Conservation (phyloP, 2,888 invertebrate species). For the Rapana venosa region DNA sequence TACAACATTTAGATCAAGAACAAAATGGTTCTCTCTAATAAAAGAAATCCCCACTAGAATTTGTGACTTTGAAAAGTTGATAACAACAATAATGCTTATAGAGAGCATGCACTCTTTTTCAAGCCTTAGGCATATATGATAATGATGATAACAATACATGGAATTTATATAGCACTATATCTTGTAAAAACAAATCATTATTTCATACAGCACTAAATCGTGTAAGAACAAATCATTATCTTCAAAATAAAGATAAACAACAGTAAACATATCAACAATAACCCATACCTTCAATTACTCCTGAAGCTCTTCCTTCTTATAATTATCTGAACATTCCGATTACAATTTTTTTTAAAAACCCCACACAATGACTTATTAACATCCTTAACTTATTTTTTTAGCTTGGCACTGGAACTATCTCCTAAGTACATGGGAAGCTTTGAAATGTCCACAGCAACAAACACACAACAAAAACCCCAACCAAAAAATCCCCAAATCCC, state of each 20-base stretch:
- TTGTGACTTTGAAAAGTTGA: neutral
- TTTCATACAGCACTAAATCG: too few species aligned
- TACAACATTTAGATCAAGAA: too few species aligned
- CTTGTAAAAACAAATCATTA: too few species aligned
- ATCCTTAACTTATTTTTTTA: neutral
- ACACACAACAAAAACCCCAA: neutral
- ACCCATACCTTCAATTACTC: neutral
- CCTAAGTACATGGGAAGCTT: neutral
- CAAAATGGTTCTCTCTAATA: too few species aligned
- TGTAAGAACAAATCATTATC: too few species aligned
- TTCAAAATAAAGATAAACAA: too few species aligned
- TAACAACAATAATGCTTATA: neutral
- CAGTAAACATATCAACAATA: neutral
- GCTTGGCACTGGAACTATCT: neutral
- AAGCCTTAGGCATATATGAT: too few species aligned
- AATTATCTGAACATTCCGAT: neutral
- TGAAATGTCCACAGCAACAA: neutral
- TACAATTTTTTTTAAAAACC: neutral
- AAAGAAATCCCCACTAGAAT: too few species aligned
- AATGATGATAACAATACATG: too few species aligned
- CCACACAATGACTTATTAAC: neutral
- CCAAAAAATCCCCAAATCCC: neutral
- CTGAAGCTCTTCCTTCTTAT: neutral
- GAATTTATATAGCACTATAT: too few species aligned
- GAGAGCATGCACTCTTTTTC: too few species aligned